A percentile compares a stretch with the other conserved stretches of the same genome.
Conservation (phyloP, 2,888 invertebrate genomes). For the Hemistola chrysoprasaria region DNA sequence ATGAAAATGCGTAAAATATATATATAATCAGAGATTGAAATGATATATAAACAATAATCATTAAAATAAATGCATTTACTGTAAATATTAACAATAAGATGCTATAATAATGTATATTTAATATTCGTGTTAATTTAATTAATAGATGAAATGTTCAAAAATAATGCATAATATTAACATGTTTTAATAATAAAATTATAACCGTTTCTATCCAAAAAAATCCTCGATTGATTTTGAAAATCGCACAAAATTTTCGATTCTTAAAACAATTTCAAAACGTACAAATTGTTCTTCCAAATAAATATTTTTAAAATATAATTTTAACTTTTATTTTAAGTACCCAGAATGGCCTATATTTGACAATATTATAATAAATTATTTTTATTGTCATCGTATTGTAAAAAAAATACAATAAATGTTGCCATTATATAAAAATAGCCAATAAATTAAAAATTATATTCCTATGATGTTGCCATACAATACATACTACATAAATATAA, state of each 20-base stretch:
- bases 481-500: background rate
- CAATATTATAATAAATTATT: constrained; percentile 2
- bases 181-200: constrained; percentile 1
- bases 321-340: constrained; percentile 2
- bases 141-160: background rate
- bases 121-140: constrained; percentile 6
- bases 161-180: constrained; percentile 1
- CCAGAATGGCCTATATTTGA: constrained; percentile 9
- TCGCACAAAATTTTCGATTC: no score
- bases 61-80: constrained; percentile 34
- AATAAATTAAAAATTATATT: background rate
- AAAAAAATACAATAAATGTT: constrained; percentile 3
- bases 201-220: no score
- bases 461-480: constrained; percentile 5
- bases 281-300: constrained; percentile 21
- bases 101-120: constrained; percentile 7
- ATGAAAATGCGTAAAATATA: constrained; percentile 1
- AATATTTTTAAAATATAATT: background rate
- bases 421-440: constrained; percentile 5
- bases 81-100: constrained; percentile 30
- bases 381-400: background rate
- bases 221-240: no score
- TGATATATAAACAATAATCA: constrained; percentile 10
- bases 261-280: constrained; percentile 6
- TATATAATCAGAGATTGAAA: background rate